Evolutionary conservation across 2,113 vertebrate genomes (phyloP), one percentile per base, ranked within the genome.

Genomic region (Verasper variegatus): DNA sequence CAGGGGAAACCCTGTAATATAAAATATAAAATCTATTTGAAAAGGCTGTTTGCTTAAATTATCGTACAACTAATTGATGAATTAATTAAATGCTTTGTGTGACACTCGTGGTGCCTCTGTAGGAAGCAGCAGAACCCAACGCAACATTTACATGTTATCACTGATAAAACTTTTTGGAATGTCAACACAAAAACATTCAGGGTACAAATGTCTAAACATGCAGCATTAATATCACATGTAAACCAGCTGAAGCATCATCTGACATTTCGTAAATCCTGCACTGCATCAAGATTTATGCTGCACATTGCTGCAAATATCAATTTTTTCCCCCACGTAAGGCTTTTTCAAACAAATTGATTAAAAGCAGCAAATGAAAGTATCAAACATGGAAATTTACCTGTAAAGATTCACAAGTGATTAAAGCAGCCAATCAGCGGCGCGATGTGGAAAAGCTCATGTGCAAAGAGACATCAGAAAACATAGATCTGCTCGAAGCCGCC

Each of bases 401-500:
- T 4, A 64, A 81, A 80, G 57, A 56, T 51, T 71, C 78, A 26
- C 1, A 18, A 35, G 70, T 79, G 31, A 67, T 0, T 8, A 9
- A 68, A 15, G 21, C 49, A 70, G 51, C 23, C 0, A 54, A 54
- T n/a, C 51, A 54, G 51, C 51, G 0, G 54, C 54, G 8, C 7
- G 10, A n/a, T 51, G 18, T 12, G 52, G 20, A 12, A 23, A 55
- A n/a, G n/a, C 52, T 31, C 27, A 7, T 31, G 27, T 31, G 6
- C 31, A 31, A 31, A 31, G 31, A 31, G 49, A 20, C 47, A 31
- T 84, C 71, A 86, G 75, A 95, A 95, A 4, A 49, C 81, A 70
- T 94, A 94, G 0, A 31, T 75, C 54, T 95, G 94, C 75, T 93
- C 78, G 18, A 91, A 94, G 47, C 0, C 0, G 37, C 80, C 78